A percentile compares a stretch with the other conserved stretches of the same genome.
Conservation (phyloP, 2,797 vertebrate species). For the Amazona ochrocephala region DNA sequence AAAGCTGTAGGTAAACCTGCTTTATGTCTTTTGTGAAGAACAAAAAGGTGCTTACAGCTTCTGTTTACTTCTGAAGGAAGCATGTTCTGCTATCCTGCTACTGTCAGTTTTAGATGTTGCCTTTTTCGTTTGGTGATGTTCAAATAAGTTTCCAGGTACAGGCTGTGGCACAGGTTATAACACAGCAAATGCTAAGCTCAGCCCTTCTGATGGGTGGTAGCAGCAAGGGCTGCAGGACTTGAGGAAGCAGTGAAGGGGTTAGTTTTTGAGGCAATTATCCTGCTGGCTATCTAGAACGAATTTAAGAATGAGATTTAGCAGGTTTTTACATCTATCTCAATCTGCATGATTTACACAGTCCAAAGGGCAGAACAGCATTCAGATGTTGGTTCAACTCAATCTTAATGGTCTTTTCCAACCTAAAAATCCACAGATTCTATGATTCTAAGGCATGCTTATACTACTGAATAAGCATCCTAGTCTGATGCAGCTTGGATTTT, state of each 20-base stretch:
- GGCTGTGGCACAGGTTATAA: background rate
- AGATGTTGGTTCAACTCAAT: background rate
- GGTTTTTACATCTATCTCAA: background rate
- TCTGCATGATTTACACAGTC: background rate
- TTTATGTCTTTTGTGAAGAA: background rate
- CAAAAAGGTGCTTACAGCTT: background rate
- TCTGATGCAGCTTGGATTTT: background rate
- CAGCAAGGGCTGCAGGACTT: background rate
- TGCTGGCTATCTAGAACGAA: background rate
- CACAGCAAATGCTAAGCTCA: background rate
- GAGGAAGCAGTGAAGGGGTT: background rate
- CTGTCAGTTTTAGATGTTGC: background rate
- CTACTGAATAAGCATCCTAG: background rate
- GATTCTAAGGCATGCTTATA: background rate
- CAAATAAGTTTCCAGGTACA: background rate
- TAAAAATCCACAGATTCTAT: background rate
- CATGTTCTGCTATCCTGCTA: background rate
- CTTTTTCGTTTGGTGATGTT: background rate
- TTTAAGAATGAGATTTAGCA: background rate
- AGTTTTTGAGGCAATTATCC: background rate
- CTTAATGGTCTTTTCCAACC: background rate
- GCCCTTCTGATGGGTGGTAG: background rate
- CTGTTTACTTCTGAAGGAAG: background rate
- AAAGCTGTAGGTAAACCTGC: background rate
- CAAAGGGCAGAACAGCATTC: background rate